A percentile compares a stretch with the other conserved stretches of the same genome.
Conservation (phyloP, 2,888 invertebrate genomes). For the Tricholauxania praeusta region DNA sequence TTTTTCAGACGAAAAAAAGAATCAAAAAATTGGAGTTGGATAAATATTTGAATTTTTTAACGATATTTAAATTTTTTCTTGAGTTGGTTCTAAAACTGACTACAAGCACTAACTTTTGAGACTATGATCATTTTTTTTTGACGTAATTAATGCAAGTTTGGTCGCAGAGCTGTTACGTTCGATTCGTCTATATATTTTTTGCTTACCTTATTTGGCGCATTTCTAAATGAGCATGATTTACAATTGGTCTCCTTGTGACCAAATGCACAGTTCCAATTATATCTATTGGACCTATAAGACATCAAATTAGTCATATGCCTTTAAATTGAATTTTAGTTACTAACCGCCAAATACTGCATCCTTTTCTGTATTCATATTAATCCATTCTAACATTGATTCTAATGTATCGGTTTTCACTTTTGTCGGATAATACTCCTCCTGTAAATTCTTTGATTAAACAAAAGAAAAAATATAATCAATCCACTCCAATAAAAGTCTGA, state of each 20-base stretch:
- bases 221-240: slow-evolving; percentile 91
- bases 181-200: no score
- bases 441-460: slow-evolving; percentile 57
- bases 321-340: not conserved
- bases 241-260: slow-evolving; percentile 80
- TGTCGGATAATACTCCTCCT: slow-evolving; percentile 69
- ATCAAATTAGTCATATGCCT: not conserved
- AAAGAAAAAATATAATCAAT: not conserved
- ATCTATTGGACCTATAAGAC: slow-evolving; percentile 79
- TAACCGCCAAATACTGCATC: slow-evolving; percentile 79
- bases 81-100: no score
- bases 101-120: no score
- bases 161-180: no score
- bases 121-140: no score
- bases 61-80: no score
- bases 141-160: no score
- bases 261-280: slow-evolving; percentile 85
- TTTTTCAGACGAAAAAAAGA: no score
- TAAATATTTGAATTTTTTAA: no score
- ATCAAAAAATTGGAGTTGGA: no score
- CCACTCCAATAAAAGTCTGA: not conserved
- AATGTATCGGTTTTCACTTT: slow-evolving; percentile 75
- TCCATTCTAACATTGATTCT: slow-evolving; percentile 84
- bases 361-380: slow-evolving; percentile 73
- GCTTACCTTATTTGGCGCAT: slow-evolving; percentile 79